Conservation (phyloP, 2,797 vertebrate species). For the Darevskia nairensis region DNA sequence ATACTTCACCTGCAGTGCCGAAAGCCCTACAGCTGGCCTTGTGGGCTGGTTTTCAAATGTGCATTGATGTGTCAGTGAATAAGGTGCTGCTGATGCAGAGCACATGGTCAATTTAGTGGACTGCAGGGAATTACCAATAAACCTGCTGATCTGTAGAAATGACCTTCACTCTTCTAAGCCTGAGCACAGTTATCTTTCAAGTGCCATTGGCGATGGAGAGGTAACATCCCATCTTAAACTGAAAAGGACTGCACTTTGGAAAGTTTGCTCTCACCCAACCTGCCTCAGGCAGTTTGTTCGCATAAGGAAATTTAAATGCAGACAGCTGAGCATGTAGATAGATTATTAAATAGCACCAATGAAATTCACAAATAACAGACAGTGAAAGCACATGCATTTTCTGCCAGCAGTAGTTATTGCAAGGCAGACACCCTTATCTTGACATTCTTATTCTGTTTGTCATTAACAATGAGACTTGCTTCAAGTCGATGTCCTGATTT, state of each 20-base stretch:
- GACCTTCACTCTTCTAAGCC: constrained; percentile 61
- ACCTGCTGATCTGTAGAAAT: constrained; percentile 52
- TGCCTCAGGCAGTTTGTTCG: constrained; percentile 23
- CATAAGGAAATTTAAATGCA: constrained; percentile 15
- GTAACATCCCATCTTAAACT: constrained; percentile 16
- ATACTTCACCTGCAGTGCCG: background rate
- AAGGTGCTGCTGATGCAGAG: constrained; percentile 48
- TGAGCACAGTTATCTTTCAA: constrained; percentile 47
- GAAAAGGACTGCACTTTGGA: constrained; percentile 6
- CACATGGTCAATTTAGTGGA: constrained; percentile 55
- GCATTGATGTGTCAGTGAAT: constrained; percentile 7
- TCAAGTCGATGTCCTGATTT: background rate
- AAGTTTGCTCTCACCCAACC: background rate
- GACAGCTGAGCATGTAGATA: background rate
- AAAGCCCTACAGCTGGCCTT: constrained; percentile 2
- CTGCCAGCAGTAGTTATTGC: background rate
- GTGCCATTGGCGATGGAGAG: constrained; percentile 8
- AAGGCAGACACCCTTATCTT: background rate
- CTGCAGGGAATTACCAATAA: constrained; percentile 60
- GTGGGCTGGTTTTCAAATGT: constrained; percentile 17
- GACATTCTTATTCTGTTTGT: background rate
- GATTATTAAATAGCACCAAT: constrained; percentile 4
- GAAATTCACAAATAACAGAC: background rate
- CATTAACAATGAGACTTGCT: background rate
- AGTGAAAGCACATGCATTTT: background rate